These are phyloP conservation scores for Onchidella celtica DNA, from an alignment of 2,888 invertebrate genomes.

Conservation along the genomic window DNA sequence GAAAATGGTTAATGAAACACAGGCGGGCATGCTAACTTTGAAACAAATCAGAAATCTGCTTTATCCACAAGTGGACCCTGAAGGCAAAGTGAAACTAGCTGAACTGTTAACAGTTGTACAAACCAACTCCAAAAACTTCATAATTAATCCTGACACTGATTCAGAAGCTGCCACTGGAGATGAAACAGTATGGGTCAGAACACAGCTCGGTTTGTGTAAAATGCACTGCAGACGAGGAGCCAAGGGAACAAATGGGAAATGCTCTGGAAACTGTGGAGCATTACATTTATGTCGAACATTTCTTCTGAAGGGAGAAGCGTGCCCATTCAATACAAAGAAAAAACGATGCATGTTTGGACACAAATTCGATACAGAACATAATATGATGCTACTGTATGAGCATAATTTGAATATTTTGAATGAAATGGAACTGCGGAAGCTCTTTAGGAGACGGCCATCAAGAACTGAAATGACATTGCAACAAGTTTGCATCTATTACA, in stretches of 20 bases:
- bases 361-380: constrained; percentile 60
- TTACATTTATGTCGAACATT: constrained; percentile 40
- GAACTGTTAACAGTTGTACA: too few species aligned
- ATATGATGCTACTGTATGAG: constrained; percentile 52
- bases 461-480: not conserved
- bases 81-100: too few species aligned
- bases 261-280: constrained; percentile 25
- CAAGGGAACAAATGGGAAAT: constrained; percentile 15
- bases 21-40: not conserved
- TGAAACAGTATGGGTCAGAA: constrained; percentile 34
- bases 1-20: not conserved
- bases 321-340: constrained; percentile 36
- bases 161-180: not conserved
- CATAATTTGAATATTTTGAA: constrained; percentile 53
- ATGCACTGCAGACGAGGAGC: constrained; percentile 22
- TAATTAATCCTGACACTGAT: constrained; percentile 11
- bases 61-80: not conserved
- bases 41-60: not conserved
- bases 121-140: not conserved
- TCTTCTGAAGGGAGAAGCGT: not conserved
- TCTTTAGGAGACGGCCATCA: constrained; percentile 42
- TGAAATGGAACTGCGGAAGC: constrained; percentile 52
- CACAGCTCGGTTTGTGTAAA: constrained; percentile 25
- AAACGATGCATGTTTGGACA: constrained; percentile 62
- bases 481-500: constrained; percentile 35